Evolutionary conservation across 1,140 invertebrate genomes (phyloP).

Genomic region (Geopemphigus sp.): DNA sequence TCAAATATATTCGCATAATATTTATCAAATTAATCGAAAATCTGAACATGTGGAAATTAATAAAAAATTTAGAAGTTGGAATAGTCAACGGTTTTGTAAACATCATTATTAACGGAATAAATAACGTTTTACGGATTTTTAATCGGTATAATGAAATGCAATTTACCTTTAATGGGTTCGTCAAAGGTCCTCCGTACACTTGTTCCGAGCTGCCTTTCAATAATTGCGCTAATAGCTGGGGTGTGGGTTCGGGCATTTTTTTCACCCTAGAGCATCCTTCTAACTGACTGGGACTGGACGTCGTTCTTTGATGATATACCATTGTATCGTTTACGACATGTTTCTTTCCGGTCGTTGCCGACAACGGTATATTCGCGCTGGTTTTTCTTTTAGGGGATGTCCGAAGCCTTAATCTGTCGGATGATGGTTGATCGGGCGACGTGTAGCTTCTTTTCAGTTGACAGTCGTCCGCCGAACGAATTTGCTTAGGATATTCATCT

Average conservation of each 20-base stretch:
- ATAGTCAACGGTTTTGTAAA: no score
- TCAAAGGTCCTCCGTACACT: slow-evolving; percentile 32
- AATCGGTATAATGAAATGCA: not conserved
- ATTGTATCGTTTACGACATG: slow-evolving; percentile 53
- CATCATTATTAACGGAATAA: no score
- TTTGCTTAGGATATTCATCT: slow-evolving; percentile 48
- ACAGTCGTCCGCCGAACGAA: slow-evolving; percentile 58
- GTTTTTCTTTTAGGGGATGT: slow-evolving; percentile 58
- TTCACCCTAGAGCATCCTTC: slow-evolving; percentile 57
- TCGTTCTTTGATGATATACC: slow-evolving; percentile 70
- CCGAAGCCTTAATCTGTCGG: slow-evolving; percentile 37
- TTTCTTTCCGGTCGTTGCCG: slow-evolving; percentile 53
- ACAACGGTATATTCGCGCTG: slow-evolving; percentile 58
- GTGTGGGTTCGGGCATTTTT: slow-evolving; percentile 61
- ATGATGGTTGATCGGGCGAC: slow-evolving; percentile 38
- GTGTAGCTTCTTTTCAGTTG: slow-evolving; percentile 55
- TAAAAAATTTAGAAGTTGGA: no score
- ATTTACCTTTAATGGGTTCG: slow-evolving; percentile 43
- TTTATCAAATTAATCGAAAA: no score
- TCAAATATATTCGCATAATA: no score
- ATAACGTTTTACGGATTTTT: no score
- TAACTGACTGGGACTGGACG: slow-evolving; percentile 75
- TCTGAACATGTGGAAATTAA: no score
- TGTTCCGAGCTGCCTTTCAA: slow-evolving; percentile 73
- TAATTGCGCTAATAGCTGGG: slow-evolving; percentile 70